phyloP scores from a whole-genome alignment of 2,888 invertebrate genomes.

The Phania funesta region DNA sequence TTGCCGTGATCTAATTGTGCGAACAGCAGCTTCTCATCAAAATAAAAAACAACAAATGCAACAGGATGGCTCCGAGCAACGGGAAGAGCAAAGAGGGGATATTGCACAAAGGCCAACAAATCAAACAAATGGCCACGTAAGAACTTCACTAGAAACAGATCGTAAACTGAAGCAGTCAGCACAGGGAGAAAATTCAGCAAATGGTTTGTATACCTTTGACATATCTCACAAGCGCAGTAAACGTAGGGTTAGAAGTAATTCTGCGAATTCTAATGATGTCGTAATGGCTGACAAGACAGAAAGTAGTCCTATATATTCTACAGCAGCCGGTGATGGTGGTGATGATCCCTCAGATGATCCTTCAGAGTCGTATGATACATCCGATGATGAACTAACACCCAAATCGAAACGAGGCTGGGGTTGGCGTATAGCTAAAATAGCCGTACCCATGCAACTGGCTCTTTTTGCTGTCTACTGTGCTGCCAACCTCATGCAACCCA shows the following conservation, averaged over 20 bases:
- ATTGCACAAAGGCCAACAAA: not conserved
- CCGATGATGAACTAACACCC: conserved; percentile 68
- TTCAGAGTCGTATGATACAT: conserved; percentile 71
- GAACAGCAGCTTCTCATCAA: conserved; percentile 80
- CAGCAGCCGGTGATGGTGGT: conserved; percentile 69
- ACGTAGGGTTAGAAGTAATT: conserved; percentile 68
- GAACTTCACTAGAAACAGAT: conserved; percentile 43
- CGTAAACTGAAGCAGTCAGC: conserved; percentile 37
- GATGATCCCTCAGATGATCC: conserved; percentile 75
- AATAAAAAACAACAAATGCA: conserved; percentile 73
- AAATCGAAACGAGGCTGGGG: conserved; percentile 81
- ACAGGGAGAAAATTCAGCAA: conserved; percentile 26
- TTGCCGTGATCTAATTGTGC: conserved; percentile 83
- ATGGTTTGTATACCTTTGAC: conserved; percentile 28
- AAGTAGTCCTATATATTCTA: conserved; percentile 46
- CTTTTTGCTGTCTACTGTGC: conserved; percentile 86
- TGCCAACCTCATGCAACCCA: conserved; percentile 86
- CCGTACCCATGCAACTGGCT: conserved; percentile 87
- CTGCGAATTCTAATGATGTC: conserved; percentile 16
- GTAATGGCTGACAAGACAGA: conserved; percentile 26
- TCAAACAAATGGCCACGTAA: conserved; percentile 58
- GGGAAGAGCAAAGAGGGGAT: conserved; percentile 33
- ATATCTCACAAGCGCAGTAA: conserved; percentile 60
- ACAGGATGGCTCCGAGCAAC: conserved; percentile 57
- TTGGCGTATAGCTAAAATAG: conserved; percentile 85